Evolutionary conservation across 1,140 invertebrate species (phyloP), one percentile per base, ranked within the genome.

Genomic region (Arion vulgaris): DNA sequence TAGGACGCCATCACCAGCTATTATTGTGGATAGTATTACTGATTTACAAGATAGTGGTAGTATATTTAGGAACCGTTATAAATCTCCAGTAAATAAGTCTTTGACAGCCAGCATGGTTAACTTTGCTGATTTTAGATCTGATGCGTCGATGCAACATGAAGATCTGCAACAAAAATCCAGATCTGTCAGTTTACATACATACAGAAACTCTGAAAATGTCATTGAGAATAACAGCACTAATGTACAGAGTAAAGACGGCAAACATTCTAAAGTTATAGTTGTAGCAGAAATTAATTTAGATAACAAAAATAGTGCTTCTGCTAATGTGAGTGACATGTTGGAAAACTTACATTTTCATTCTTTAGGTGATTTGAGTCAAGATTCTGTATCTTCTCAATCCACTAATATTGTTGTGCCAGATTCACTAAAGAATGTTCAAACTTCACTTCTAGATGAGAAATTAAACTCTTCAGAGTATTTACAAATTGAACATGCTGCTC

Each of bases 81-180:
- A 7, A 7, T 1, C 5, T 23, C 28, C 11, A 32, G 2, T 32
- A 5, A 72, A 32, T 23, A 45, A 39, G 15, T 19, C 36, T 38
- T 23, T 38, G 7, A 23, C 71, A 45, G 2, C 85, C 11, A 88
- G 87, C 69, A 85, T 89, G 86, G 86, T 84, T 68, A 89, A 88
- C 73, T 88, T 84, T 71, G 53, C 85, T 17, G 85, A 85, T 28
- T 86, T 89, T 72, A 38, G 28, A 49, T 45, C 26, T 1, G 68
- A 66, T 53, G 28, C 62, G 28, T 53, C 39, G 15, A 32, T 28
- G 32, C 62, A 66, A 23, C n/a, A 66, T 32, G 62, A 66, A 66
- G 28, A 66, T 32, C 2, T 78, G 51, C 53, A 66, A 28, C 4
- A 4, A 5, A 28, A 66, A 1, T 11, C 76, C 76, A 78, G 76